phyloP scores from a whole-genome alignment of 2,888 invertebrate genomes.

The Cheilosia pagana region DNA sequence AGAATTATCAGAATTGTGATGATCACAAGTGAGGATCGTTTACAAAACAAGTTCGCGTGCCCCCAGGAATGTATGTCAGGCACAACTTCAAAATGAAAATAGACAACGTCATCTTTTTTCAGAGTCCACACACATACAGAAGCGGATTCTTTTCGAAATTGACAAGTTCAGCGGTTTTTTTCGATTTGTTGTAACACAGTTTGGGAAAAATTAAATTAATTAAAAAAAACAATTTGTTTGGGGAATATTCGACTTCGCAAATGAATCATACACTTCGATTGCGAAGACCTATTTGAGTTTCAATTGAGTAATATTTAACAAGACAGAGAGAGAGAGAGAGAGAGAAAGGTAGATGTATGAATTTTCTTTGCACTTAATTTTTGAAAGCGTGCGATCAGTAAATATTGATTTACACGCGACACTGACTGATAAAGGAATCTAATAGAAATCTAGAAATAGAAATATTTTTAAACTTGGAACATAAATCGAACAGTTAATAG shows the following conservation, averaged over 20 bases:
- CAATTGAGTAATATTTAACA: neutral
- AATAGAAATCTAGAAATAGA: neutral
- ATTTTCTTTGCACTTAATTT: neutral
- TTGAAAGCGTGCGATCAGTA: neutral
- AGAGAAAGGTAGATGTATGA: neutral
- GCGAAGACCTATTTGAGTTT: slow-evolving; percentile 7
- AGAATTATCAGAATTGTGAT: neutral
- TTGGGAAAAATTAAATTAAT: neutral
- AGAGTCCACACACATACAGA: neutral
- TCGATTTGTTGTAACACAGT: too few species aligned
- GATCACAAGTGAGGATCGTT: slow-evolving; percentile 3
- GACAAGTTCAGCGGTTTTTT: slow-evolving; percentile 36
- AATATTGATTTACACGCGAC: neutral
- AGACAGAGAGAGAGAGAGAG: too few species aligned
- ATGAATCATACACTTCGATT: neutral
- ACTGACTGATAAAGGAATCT: neutral
- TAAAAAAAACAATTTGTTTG: neutral
- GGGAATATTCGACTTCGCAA: neutral
- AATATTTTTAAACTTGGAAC: neutral
- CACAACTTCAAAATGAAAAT: slow-evolving; percentile 28
- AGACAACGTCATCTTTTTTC: slow-evolving; percentile 38
- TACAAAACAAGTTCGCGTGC: slow-evolving; percentile 18
- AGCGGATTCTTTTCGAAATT: slow-evolving; percentile 11
- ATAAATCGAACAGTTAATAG: neutral
- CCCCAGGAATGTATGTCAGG: slow-evolving; percentile 27